A percentile compares a stretch with the other conserved stretches of the same genome.
phyloP scores from a whole-genome alignment of 1,140 invertebrate species.

The Scaptomyza graminum region DNA sequence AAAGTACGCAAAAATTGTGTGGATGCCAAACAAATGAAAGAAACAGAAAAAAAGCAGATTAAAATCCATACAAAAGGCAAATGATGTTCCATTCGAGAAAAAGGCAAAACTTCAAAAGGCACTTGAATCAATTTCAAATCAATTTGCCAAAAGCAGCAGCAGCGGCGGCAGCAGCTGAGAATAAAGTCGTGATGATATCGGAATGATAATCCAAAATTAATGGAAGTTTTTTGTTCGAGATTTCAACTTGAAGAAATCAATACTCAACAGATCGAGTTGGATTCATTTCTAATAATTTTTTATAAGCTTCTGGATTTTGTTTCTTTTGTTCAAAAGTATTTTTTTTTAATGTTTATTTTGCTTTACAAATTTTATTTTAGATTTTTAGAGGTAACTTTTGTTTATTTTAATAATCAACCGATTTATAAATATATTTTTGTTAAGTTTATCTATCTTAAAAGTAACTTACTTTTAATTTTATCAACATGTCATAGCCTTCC shows the following conservation, averaged over 20 bases:
- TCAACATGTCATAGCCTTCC: too few relatives aligned
- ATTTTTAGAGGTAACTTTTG: not conserved
- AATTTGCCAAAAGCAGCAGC: slow-evolving; percentile 3
- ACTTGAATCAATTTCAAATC: slow-evolving; percentile 35
- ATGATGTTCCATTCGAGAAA: slow-evolving; percentile 25
- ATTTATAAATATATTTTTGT: too few relatives aligned
- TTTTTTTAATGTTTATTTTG: too few relatives aligned
- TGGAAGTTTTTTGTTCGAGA: not conserved
- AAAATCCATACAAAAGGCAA: slow-evolving; percentile 26
- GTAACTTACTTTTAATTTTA: not conserved
- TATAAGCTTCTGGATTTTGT: too few relatives aligned
- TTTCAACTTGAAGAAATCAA: too few relatives aligned
- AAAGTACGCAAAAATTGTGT: slow-evolving; percentile 62
- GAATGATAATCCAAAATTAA: not conserved
- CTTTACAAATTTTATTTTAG: too few relatives aligned
- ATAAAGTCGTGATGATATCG: not conserved
- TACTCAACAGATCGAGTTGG: too few relatives aligned
- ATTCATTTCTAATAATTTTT: too few relatives aligned
- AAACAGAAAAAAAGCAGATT: slow-evolving; percentile 9
- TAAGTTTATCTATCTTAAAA: too few relatives aligned
- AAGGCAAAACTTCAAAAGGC: slow-evolving; percentile 41
- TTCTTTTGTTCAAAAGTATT: too few relatives aligned
- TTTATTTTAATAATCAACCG: too few relatives aligned
- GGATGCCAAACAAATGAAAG: not conserved
- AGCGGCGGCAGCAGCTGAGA: not conserved